Percentiles rank a stretch among this genome's conserved stretches.
Conservation (phyloP, 2,888 invertebrate genomes). For the Drosophila vallismaia region DNA sequence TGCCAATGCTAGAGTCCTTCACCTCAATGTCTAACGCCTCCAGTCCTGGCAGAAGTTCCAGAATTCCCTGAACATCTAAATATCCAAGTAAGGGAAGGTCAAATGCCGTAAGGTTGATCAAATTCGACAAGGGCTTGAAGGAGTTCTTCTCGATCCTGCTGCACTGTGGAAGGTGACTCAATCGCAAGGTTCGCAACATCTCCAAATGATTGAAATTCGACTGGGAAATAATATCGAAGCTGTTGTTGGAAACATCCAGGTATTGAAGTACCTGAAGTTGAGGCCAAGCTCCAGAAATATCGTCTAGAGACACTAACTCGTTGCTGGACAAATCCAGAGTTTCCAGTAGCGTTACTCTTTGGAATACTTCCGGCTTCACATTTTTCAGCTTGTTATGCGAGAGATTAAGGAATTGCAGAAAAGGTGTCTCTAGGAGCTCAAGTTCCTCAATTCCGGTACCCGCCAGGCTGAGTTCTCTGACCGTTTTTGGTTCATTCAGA, state of each 20-base stretch:
- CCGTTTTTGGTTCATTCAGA: constrained; percentile 94
- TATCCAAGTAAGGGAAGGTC: constrained; percentile 92
- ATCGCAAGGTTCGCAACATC: constrained; percentile 87
- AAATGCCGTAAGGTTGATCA: constrained; percentile 89
- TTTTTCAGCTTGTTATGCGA: constrained; percentile 89
- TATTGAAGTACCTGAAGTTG: constrained; percentile 89
- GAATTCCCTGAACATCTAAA: constrained; percentile 92
- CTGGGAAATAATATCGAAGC: constrained; percentile 90
- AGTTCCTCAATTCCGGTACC: constrained; percentile 89
- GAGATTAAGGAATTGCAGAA: constrained; percentile 90
- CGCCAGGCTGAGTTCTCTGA: constrained; percentile 91
- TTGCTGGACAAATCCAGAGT: constrained; percentile 91
- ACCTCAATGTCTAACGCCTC: constrained; percentile 93
- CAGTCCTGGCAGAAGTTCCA: constrained; percentile 90
- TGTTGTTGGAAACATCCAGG: constrained; percentile 93
- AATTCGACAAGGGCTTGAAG: constrained; percentile 89
- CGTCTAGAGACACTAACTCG: constrained; percentile 86
- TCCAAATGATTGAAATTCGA: constrained; percentile 90
- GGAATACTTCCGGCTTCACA: constrained; percentile 88
- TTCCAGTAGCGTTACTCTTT: constrained; percentile 91
- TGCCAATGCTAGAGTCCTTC: constrained; percentile 92
- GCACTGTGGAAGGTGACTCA: constrained; percentile 88
- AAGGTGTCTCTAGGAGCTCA: constrained; percentile 92
- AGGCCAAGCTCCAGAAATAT: constrained; percentile 88
- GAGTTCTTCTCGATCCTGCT: constrained; percentile 92